Base-by-base conservation (phyloP, 2,113 vertebrate genomes). In the Tretioscincus oriximinensis region DNA sequence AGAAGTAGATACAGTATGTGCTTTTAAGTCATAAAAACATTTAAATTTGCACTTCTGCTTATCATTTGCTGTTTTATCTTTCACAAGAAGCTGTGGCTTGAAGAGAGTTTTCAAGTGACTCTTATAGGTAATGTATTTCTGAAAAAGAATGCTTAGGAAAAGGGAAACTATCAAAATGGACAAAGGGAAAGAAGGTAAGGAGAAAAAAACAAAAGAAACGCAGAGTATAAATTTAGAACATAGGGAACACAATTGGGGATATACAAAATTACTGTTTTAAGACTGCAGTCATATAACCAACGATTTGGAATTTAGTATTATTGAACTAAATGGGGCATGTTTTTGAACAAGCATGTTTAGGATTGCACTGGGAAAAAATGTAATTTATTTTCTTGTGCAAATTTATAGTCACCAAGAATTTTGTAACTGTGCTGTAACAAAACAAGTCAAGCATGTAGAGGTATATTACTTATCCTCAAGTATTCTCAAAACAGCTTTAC, bases 61-160 rank as follows among this genome's bases (percentile, higher is more conserved):
- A 47, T 73, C 24, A 73, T 83, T 86, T 85, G 3, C 21, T 78
- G n/a, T 4, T 71, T 54, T 9, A 77, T 10, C 58, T 90, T 76
- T 66, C 83, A 29, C 20, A 80, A 70, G n/a, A 80, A 47, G 1
- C 2, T 61, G 5, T 80, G 83, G 64, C 26, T 72, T 28, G 24
- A 22, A 64, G 45, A 81, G 78, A 20, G 4, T 10, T 76, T 79
- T 86, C 76, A 68, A 0, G 65, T 22, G 7, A 3, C 1, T 80
- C 77, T 82, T 58, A 21, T 73, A 64, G 20, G 0, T 16, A 68
- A 31, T 3, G 20, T 0, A 1, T 81, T 81, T 81, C 47, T 73
- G 21, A 5, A 78, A 18, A 10, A 35, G 64, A 64, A 10, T 60
- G 1, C 72, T 28, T 77, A 74, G 70, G 22, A 2, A 3, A 45